Base-by-base conservation (phyloP, 2,888 invertebrate species). In the Baronia brevicornis region DNA sequence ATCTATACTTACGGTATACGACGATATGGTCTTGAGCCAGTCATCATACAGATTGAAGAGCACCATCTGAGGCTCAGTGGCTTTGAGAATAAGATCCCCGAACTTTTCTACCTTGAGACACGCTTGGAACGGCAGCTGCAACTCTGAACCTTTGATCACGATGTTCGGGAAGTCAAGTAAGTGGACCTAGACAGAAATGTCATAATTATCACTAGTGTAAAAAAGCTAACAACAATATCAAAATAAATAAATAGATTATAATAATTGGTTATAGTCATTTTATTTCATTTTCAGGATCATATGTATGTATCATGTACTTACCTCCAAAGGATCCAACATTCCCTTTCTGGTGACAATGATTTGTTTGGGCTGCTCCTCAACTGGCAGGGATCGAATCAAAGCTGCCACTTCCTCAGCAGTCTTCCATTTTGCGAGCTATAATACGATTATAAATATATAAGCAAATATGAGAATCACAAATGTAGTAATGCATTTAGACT, bases 371-470 rank as follows among this genome's bases (percentile, higher is more conserved):
- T 99, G 99, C 80, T 99, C 99, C 80, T 99, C 99, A 3, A 99
- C 98, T 0, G 99, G 99, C 44, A 99, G 82, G 0, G 99, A 99
- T 22, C 99, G 91, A 89, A 99, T 99, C 55, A 99, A 84, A 15
- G 99, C 99, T 1, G 99, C 99, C 7, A 99, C 99, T 92, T 99
- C 99, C 86, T 99, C 99, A 28, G 99, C 99, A 0, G 99, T 99
- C 82, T 99, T 99, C 99, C 99, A 99, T 80, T 99, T 99, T 5
- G 99, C 99, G 75, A 99, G 87, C 88, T 93, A 64, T 27, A 54
- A 9, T 9, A 20, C 13, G 6, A 8, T 29, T 10, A 11, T 13
- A 25, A 6, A n/a, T n/a, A n/a, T n/a, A n/a, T n/a, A n/a, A n/a
- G n/a, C n/a, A n/a, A n/a, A n/a, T n/a, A n/a, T n/a, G n/a, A n/a